phyloP scores from a whole-genome alignment of 2,888 invertebrate species.

The Formica aserva region DNA sequence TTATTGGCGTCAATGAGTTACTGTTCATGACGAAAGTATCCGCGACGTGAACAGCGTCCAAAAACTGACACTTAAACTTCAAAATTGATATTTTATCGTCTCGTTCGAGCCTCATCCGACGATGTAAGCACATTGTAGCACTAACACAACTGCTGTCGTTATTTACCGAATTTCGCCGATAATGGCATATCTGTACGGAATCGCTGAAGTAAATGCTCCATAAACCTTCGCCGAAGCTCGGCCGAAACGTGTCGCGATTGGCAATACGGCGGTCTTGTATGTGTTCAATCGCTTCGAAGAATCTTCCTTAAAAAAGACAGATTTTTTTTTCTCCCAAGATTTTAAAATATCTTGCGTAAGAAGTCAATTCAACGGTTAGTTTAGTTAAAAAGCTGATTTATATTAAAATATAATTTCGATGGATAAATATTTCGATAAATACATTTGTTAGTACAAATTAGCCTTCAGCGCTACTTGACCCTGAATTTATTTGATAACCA shows the following conservation, averaged over 20 bases:
- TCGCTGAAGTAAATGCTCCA: conserved; percentile 32
- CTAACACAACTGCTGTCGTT: conserved; percentile 42
- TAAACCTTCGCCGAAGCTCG: conserved; percentile 38
- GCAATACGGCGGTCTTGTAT: neutral
- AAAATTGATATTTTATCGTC: conserved; percentile 47
- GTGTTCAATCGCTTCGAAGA: neutral
- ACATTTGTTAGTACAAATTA: neutral
- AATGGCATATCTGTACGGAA: conserved; percentile 40
- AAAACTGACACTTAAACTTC: conserved; percentile 47
- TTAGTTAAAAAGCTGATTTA: neutral
- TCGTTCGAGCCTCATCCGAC: conserved; percentile 9
- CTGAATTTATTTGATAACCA: conserved; percentile 23
- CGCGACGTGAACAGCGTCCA: conserved; percentile 42
- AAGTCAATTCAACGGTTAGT: neutral
- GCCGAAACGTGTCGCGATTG: conserved; percentile 38
- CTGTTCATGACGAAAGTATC: conserved; percentile 2
- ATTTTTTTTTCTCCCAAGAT: neutral
- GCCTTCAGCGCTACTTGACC: neutral
- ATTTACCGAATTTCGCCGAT: conserved; percentile 57
- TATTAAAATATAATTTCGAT: neutral
- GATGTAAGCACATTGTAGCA: conserved; percentile 15
- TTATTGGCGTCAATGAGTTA: conserved; percentile 4
- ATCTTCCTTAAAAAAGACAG: neutral
- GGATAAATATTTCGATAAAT: neutral
- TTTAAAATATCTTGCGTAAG: neutral